Evolutionary conservation across 2,888 invertebrate genomes (phyloP).

Genomic region (Camptogramma bilineatum): DNA sequence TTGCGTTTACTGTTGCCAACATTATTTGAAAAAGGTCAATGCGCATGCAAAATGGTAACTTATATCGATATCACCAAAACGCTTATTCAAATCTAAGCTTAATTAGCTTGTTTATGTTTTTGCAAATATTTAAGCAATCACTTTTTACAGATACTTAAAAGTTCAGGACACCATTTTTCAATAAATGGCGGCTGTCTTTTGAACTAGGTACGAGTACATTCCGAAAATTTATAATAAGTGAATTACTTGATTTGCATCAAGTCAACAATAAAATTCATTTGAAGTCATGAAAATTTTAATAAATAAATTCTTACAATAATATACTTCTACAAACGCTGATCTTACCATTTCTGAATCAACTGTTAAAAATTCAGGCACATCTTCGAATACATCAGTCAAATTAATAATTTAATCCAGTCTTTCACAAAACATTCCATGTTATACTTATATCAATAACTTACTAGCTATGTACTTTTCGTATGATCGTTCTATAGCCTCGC

Average conservation of each 20-base stretch:
- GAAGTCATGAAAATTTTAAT: conserved; percentile 29
- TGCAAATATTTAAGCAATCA: no score
- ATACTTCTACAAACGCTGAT: background rate
- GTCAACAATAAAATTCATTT: conserved; percentile 30
- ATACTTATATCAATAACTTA: background rate
- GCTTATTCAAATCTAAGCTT: no score
- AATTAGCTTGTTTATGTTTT: no score
- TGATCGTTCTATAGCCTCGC: conserved; percentile 78
- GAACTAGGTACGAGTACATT: background rate
- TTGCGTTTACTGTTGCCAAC: no score
- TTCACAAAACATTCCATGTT: conserved; percentile 12
- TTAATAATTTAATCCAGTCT: conserved; percentile 43
- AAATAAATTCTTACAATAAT: conserved; percentile 36
- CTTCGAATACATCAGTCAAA: conserved; percentile 28
- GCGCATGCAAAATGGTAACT: no score
- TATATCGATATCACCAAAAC: no score
- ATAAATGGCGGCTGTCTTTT: no score
- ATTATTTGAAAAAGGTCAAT: no score
- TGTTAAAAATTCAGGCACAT: conserved; percentile 8
- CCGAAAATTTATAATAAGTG: background rate
- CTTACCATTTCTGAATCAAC: conserved; percentile 5
- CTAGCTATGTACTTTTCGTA: conserved; percentile 64
- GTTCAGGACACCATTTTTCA: no score
- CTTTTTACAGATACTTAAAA: no score
- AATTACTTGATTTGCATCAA: conserved; percentile 12